These are phyloP conservation scores for Circaetus cinerascens DNA, from an alignment of 2,113 vertebrate species.

Conservation along the genomic window DNA sequence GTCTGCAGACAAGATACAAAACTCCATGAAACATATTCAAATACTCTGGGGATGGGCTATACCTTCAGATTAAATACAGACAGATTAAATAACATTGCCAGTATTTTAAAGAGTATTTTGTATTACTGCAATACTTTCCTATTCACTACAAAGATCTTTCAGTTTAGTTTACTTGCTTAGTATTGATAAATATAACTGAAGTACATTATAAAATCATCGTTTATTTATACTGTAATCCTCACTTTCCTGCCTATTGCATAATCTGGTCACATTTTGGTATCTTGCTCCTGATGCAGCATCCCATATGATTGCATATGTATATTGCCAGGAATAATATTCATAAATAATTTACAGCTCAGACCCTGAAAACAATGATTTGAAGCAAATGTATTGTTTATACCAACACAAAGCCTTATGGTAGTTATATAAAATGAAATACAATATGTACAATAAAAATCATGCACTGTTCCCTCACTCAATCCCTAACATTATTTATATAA, in stretches of 20 bases:
- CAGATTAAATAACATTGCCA: neutral
- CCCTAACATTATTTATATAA: neutral
- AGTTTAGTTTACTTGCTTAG: neutral
- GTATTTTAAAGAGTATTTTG: neutral
- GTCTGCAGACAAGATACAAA: neutral
- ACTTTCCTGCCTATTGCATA: neutral
- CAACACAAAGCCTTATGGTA: neutral
- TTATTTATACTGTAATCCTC: neutral
- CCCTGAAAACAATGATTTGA: neutral
- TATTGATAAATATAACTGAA: neutral
- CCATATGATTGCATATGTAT: neutral
- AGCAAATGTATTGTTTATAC: neutral
- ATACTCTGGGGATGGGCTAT: neutral
- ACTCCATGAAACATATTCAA: neutral
- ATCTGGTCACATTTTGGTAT: neutral
- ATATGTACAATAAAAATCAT: neutral
- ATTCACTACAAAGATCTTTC: neutral
- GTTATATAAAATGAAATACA: neutral
- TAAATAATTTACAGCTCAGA: neutral
- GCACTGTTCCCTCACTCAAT: neutral
- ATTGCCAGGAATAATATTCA: neutral
- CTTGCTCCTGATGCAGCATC: neutral
- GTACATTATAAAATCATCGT: neutral
- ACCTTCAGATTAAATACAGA: neutral
- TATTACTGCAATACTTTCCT: neutral